phyloP scores from a whole-genome alignment of 2,113 vertebrate species.

The Hymenochirus boettgeri region DNA sequence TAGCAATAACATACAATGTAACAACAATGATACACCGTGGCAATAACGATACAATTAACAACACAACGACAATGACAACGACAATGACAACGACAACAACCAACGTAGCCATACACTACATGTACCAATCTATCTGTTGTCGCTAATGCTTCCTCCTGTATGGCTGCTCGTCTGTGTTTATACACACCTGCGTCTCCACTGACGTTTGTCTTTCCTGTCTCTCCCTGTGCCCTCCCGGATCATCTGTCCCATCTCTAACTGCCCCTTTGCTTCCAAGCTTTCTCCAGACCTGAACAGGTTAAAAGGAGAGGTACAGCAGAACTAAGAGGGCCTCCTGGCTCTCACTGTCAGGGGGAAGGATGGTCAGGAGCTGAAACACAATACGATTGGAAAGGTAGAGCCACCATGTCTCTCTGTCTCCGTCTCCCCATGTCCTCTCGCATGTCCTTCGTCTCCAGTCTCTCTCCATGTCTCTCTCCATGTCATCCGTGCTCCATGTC shows the following conservation, averaged over 20 bases:
- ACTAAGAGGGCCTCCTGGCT: conserved; percentile 85
- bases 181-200: conserved; percentile 40
- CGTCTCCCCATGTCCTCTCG: too few relatives aligned
- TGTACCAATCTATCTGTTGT: too few relatives aligned
- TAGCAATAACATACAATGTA: too few relatives aligned
- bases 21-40: too few relatives aligned
- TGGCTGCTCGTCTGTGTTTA: conserved; percentile 30
- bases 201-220: conserved; percentile 57
- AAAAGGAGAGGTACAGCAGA: conserved; percentile 83
- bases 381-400: conserved; percentile 86
- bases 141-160: too few relatives aligned
- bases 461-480: too few relatives aligned
- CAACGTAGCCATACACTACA: too few relatives aligned
- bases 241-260: conserved; percentile 36
- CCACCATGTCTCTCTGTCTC: neutral
- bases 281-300: conserved; percentile 84
- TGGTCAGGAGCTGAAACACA: conserved; percentile 76
- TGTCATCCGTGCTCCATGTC: too few relatives aligned
- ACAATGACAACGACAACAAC: too few relatives aligned
- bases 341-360: conserved; percentile 80
- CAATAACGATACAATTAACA: too few relatives aligned
- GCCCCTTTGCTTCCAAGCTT: conserved; percentile 65
- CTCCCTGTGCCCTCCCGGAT: conserved; percentile 44
- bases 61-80: too few relatives aligned
- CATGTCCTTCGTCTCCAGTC: too few relatives aligned